A percentile compares a stretch with the other conserved stretches of the same genome.
These are phyloP conservation scores for Oxyteleia sp. DNA, from an alignment of 2,888 invertebrate genomes.

Conservation along the genomic window DNA sequence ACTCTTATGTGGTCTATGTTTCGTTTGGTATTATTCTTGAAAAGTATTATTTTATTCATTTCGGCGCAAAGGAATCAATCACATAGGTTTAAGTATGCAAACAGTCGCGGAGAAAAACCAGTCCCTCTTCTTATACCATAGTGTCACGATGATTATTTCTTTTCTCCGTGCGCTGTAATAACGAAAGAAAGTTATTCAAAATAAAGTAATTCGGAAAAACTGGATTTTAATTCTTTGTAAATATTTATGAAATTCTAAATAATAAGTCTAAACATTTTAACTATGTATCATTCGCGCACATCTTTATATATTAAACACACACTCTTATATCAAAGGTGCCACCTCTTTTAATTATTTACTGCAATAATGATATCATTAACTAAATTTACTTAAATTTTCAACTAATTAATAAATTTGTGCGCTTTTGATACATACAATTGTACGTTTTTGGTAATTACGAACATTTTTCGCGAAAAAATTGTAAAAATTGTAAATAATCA, in stretches of 20 bases:
- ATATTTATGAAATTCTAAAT: constrained; percentile 5
- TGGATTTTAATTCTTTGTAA: constrained; percentile 5
- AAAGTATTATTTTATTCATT: constrained; percentile 63
- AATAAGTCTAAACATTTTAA: too few relatives aligned
- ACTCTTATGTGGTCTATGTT: constrained; percentile 39
- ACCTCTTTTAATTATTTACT: too few relatives aligned
- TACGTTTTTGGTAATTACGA: background rate
- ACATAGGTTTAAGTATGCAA: constrained; percentile 26
- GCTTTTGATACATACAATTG: background rate
- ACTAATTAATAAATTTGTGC: too few relatives aligned
- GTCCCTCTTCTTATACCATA: background rate
- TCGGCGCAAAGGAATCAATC: constrained; percentile 50
- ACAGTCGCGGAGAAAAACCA: constrained; percentile 12
- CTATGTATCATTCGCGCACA: too few relatives aligned
- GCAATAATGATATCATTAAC: too few relatives aligned
- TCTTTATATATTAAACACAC: too few relatives aligned
- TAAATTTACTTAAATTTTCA: too few relatives aligned
- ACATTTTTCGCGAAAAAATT: constrained; percentile 23
- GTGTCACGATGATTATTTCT: background rate
- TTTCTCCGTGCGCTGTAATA: constrained; percentile 15
- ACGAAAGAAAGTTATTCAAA: constrained; percentile 69
- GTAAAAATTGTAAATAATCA: constrained; percentile 68
- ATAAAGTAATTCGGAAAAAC: constrained; percentile 1
- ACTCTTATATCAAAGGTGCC: too few relatives aligned
- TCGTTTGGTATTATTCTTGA: constrained; percentile 52